Percentiles rank a stretch among this genome's conserved stretches.
Conservation (phyloP, 2,797 vertebrate genomes). For the Orestias chungarensis region DNA sequence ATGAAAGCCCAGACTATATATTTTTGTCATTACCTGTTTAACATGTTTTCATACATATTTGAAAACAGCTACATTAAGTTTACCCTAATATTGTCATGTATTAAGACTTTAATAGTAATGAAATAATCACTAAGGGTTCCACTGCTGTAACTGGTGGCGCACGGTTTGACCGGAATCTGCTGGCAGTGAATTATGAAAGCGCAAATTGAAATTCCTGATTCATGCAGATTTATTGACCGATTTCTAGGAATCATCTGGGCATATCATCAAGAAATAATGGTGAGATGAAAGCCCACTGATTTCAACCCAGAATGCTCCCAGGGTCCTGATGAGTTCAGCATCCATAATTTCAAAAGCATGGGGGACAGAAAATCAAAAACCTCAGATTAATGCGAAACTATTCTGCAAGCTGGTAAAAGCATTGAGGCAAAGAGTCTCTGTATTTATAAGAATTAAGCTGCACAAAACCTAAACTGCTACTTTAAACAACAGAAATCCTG, state of each 20-base stretch:
- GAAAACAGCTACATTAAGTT: background rate
- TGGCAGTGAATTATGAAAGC: conserved; percentile 3
- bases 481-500: conserved; percentile 15
- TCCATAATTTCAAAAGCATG: conserved; percentile 42
- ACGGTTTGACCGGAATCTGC: conserved; percentile 4
- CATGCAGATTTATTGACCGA: conserved; percentile 49
- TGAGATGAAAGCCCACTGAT: conserved; percentile 39
- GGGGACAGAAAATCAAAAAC: conserved; percentile 31
- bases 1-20: background rate
- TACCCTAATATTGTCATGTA: background rate
- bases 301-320: conserved; percentile 44
- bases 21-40: background rate
- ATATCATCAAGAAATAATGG: conserved; percentile 56
- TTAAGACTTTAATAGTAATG: background rate
- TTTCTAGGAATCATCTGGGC: conserved; percentile 40
- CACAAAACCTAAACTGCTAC: conserved; percentile 18
- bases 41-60: background rate
- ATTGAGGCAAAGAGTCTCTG: conserved; percentile 25
- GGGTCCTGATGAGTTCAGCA: conserved; percentile 40
- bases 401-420: conserved; percentile 31
- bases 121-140: background rate
- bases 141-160: background rate
- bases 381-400: conserved; percentile 37
- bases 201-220: conserved; percentile 40
- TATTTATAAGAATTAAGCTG: conserved; percentile 17